Evolutionary conservation across 2,113 vertebrate genomes (phyloP).

Genomic region (Anhinga rufa): DNA sequence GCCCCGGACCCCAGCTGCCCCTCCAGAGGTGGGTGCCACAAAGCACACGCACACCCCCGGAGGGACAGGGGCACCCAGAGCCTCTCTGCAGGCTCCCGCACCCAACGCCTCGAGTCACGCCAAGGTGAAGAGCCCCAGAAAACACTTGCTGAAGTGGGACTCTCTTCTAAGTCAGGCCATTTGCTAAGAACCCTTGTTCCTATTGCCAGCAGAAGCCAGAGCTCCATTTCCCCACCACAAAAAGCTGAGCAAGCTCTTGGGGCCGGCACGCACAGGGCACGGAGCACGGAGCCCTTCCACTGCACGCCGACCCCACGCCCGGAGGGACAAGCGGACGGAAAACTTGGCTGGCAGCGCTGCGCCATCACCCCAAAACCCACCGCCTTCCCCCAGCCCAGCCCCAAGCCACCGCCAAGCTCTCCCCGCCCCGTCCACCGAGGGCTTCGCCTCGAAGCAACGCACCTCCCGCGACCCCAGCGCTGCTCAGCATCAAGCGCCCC

Average conservation of each 20-base stretch:
- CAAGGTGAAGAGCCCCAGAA: not conserved
- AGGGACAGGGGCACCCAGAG: accelerated
- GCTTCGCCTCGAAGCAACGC: not conserved
- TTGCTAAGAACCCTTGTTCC: not conserved
- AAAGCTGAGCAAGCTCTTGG: not conserved
- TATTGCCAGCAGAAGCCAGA: not conserved
- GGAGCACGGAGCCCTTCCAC: accelerated
- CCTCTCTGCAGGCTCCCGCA: not conserved
- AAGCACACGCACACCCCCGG: accelerated
- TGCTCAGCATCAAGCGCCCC: no score
- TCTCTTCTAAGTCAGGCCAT: accelerated
- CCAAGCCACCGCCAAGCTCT: not conserved
- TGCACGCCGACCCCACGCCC: accelerated
- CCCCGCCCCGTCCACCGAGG: no score
- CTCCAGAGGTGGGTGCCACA: not conserved
- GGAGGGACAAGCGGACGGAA: no score
- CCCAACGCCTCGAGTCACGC: accelerated
- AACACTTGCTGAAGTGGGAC: accelerated
- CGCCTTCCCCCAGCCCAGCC: no score
- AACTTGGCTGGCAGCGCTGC: accelerated
- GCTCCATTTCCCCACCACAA: not conserved
- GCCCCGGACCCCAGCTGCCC: not conserved
- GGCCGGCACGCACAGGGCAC: not conserved
- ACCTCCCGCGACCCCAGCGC: accelerated
- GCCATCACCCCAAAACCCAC: not conserved